Conservation (phyloP, 2,888 invertebrate genomes). For the Pimpla rufipes region DNA sequence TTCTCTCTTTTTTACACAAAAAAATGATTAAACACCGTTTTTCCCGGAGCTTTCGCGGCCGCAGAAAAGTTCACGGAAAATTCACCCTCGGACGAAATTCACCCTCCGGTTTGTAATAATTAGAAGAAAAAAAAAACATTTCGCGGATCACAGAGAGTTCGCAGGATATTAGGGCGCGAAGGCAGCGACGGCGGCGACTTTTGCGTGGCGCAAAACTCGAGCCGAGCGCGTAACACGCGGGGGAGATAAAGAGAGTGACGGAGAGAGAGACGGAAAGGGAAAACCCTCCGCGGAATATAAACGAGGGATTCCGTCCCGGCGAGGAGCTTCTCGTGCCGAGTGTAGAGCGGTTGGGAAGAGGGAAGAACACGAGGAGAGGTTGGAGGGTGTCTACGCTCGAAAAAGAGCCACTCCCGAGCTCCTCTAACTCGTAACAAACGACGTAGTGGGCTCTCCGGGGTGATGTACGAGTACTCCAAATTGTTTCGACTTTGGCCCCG, state of each 20-base stretch:
- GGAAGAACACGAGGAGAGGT: not conserved
- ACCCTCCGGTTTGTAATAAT: too few species aligned
- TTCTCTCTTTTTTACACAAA: not conserved
- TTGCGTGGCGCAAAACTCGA: not conserved
- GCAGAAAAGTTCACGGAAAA: too few species aligned
- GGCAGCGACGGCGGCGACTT: slow-evolving; percentile 1
- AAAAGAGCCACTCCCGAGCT: not conserved
- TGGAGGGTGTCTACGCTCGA: not conserved
- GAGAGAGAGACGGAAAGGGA: not conserved
- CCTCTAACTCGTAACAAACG: slow-evolving; percentile 52
- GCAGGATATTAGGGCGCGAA: not conserved
- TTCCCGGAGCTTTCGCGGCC: too few species aligned
- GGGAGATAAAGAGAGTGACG: not conserved
- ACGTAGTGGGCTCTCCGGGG: slow-evolving; percentile 10
- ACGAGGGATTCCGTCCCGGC: slow-evolving; percentile 51
- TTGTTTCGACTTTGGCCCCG: slow-evolving; percentile 56
- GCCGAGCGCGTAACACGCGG: not conserved
- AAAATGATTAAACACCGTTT: not conserved
- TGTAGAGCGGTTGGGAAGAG: not conserved
- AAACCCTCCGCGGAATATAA: slow-evolving; percentile 43
- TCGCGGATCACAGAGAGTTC: not conserved
- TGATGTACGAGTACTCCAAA: slow-evolving; percentile 56
- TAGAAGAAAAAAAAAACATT: not conserved
- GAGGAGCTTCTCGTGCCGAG: slow-evolving; percentile 4
- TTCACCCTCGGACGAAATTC: too few species aligned